These are phyloP conservation scores for Cephus sareptanus DNA, from an alignment of 2,888 invertebrate species.

Conservation along the genomic window DNA sequence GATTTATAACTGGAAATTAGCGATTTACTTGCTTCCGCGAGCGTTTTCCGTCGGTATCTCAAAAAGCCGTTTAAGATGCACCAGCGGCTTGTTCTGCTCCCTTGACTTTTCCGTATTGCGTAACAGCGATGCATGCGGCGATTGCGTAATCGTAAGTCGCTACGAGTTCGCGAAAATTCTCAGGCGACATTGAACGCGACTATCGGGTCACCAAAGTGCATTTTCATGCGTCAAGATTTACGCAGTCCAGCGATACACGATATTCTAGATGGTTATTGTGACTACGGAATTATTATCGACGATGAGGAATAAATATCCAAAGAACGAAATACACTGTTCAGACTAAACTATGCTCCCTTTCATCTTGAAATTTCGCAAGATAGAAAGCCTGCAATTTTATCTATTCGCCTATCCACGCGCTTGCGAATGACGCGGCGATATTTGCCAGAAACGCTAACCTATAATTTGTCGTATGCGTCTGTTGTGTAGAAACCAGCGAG, in stretches of 20 bases:
- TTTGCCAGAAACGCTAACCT: not conserved
- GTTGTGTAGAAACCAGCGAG: constrained; percentile 70
- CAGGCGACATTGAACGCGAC: not conserved
- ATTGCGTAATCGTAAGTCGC: not conserved
- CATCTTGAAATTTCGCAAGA: not conserved
- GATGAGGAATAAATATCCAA: not conserved
- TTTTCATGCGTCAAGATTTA: not conserved
- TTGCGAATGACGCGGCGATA: not conserved
- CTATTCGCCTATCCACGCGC: not conserved
- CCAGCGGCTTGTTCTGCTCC: not conserved
- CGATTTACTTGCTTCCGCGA: not conserved
- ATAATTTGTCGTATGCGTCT: not conserved
- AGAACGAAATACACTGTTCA: not conserved
- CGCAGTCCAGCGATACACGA: not conserved
- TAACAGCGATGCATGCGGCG: not conserved
- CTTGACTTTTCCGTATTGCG: not conserved
- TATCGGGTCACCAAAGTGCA: not conserved
- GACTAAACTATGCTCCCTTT: not conserved
- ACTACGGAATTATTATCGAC: not conserved
- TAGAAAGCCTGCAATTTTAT: not conserved
- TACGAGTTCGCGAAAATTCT: not conserved
- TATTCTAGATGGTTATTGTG: not conserved
- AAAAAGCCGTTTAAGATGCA: not conserved
- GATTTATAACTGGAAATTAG: not conserved
- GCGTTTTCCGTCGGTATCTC: not conserved